phyloP scores from a whole-genome alignment of 2,113 vertebrate genomes.

The Daphoenositta chrysoptera region DNA sequence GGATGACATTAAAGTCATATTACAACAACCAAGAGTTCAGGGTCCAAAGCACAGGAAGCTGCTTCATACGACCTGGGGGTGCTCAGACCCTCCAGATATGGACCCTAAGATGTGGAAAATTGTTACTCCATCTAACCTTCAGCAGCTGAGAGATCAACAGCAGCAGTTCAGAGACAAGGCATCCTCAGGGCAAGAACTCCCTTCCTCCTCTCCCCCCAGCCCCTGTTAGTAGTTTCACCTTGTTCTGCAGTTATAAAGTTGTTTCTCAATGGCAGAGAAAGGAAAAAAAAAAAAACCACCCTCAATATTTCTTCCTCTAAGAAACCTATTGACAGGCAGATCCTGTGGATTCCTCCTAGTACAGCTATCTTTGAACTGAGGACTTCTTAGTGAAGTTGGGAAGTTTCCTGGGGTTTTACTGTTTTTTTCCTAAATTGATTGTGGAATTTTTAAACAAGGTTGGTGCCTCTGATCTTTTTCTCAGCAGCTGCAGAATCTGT shows the following conservation, averaged over 20 bases:
- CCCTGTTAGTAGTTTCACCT: conserved; percentile 60
- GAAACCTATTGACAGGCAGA: conserved; percentile 78
- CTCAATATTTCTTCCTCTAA: conserved; percentile 63
- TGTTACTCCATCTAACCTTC: background rate
- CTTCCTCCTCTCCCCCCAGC: background rate
- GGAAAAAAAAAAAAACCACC: background rate
- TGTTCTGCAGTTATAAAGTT: conserved; percentile 67
- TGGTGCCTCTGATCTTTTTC: conserved; percentile 78
- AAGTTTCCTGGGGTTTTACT: conserved; percentile 74
- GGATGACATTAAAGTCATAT: background rate
- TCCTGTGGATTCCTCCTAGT: conserved; percentile 72
- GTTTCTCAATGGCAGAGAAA: conserved; percentile 45
- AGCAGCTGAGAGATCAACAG: background rate
- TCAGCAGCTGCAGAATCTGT: conserved; percentile 69
- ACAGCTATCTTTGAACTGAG: conserved; percentile 79
- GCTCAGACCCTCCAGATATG: background rate
- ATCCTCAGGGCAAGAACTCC: background rate
- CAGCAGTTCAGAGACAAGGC: background rate
- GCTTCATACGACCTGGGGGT: rapidly evolving
- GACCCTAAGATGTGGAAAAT: background rate
- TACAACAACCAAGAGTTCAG: background rate
- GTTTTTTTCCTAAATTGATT: conserved; percentile 75
- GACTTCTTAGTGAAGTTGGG: conserved; percentile 71
- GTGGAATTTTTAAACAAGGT: conserved; percentile 78
- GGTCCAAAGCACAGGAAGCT: background rate